phyloP scores from a whole-genome alignment of 2,113 vertebrate species.

The Actenoides hombroni region DNA sequence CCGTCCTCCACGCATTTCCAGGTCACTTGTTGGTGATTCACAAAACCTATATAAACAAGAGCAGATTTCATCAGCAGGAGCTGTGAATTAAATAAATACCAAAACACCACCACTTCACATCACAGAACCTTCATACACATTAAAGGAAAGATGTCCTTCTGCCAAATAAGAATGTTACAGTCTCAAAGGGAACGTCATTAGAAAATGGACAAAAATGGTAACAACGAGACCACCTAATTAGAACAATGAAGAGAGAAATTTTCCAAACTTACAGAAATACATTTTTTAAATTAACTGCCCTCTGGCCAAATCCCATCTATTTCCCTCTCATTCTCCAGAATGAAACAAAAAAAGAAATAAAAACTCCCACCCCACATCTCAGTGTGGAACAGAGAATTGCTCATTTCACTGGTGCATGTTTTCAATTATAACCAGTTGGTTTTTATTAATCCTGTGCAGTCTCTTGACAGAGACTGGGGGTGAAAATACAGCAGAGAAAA shows the following conservation, averaged over 20 bases:
- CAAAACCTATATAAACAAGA: constrained; percentile 86
- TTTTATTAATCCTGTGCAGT: constrained; percentile 51
- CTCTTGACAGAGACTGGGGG: constrained; percentile 5
- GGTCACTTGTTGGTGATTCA: constrained; percentile 93
- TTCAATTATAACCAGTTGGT: constrained; percentile 56
- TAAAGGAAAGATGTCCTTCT: neutral
- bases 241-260: neutral
- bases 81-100: neutral
- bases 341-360: neutral
- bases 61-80: neutral
- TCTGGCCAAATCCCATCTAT: neutral
- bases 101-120: neutral
- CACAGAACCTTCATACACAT: neutral
- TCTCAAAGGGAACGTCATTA: neutral
- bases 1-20: constrained; percentile 90
- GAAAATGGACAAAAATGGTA: neutral
- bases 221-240: neutral
- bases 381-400: neutral
- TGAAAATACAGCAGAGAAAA: neutral
- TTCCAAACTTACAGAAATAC: neutral
- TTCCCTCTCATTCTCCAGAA: neutral
- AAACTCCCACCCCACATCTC: neutral
- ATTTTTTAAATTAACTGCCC: neutral
- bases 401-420: neutral
- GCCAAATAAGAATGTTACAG: neutral